Evolutionary conservation across 2,888 invertebrate genomes (phyloP), one percentile per base, ranked within the genome.

Genomic region (Pollenia amentaria): DNA sequence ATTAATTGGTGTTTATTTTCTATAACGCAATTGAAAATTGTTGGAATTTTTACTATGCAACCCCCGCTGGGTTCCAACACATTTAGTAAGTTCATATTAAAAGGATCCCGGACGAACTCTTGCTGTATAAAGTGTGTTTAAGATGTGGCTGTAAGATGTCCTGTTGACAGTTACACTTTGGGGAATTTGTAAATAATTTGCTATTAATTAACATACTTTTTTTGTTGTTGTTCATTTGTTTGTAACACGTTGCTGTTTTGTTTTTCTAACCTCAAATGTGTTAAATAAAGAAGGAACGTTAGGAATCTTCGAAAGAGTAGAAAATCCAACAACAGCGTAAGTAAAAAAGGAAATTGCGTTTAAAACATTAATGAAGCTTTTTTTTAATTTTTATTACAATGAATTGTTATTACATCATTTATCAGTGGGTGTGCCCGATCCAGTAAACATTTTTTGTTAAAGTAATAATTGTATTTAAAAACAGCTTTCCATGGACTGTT

Each of bases 191-290:
- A 91, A 91, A 91, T 91, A 92, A 92, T 91, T 92, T 91, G 91
- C 90, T 90, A 91, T 92, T 92, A 91, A 92, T 92, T 92, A 92
- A 91, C 91, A 90, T 91, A 89, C 89, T 90, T 80, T 75, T 46
- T 72, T 55, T 16, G 14, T 18, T 29, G 1, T 72, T 29, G 21
- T 16, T 48, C 18, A 7, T 44, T 60, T 51, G 12, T 46, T 16
- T 70, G 7, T 65, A 38, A 14, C 14, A 29, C 29, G 29, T 44
- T 18, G 48, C 46, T 14, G n/a, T 38, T 55, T 38, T 10, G 18
- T 55, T 12, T 42, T 75, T 44, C 14, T 62, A 70, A 48, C n/a
- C 42, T 79, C 70, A 80, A 60, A 57, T 76, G 51, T 40, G 40
- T 76, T 75, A 53, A 82, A 46, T 51, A 12, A 42, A 29, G 18